phyloP scores from a whole-genome alignment of 2,113 vertebrate genomes.

The Hypocryptadius cinnamomeus region DNA sequence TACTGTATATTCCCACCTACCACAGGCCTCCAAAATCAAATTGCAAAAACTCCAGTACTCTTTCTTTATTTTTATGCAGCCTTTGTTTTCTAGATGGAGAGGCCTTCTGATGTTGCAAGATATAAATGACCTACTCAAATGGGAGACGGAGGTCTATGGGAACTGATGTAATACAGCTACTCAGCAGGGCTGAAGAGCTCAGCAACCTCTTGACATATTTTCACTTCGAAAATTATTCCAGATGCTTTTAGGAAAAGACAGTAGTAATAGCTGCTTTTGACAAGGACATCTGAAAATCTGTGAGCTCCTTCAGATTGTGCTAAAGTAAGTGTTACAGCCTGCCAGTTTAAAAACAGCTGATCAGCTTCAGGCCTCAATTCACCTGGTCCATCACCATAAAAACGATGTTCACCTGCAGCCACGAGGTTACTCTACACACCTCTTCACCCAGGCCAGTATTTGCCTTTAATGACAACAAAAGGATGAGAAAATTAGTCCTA shows the following conservation, averaged over 20 bases:
- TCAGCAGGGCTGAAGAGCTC: not conserved
- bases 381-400: not conserved
- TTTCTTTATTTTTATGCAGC: not conserved
- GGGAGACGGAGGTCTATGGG: not conserved
- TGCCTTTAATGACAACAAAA: not conserved
- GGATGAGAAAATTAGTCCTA: not conserved
- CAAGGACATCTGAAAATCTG: not conserved
- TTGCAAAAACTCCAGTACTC: not conserved
- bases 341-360: not conserved
- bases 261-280: not conserved
- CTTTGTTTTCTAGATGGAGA: not conserved
- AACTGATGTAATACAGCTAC: not conserved
- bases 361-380: not conserved
- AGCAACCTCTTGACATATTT: not conserved
- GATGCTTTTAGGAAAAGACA: not conserved
- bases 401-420: not conserved
- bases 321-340: not conserved
- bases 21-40: not conserved
- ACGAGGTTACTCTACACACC: not conserved
- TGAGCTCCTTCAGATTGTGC: not conserved
- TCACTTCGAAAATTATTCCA: not conserved
- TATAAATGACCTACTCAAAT: not conserved
- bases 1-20: not conserved
- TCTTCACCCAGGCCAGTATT: not conserved
- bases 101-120: not conserved